Base-by-base conservation (phyloP, 2,888 invertebrate species). In the Chymomyza caudatula region DNA sequence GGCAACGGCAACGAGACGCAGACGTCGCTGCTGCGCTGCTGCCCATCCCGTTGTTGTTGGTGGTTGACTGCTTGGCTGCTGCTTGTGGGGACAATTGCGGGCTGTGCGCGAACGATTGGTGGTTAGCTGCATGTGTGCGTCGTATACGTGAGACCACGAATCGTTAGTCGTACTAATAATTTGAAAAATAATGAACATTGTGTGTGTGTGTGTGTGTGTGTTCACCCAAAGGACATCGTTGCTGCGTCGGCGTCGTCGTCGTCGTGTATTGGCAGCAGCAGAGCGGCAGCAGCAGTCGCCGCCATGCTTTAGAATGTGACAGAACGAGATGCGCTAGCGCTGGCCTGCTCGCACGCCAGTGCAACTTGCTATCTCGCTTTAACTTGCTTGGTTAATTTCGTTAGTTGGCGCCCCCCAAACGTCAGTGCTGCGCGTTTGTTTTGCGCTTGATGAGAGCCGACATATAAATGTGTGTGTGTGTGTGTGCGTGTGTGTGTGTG, bases 121-220 rank as follows among this genome's bases (percentile, higher is more conserved):
- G 81, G 81, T 81, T 81, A 77, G 65, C 59, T 44, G 42, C 65
- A 37, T 29, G 43, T 54, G 57, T 62, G 58, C 67, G 56, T 65
- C 60, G 63, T 53, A 64, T 66, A 19, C 67, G 59, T 54, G 71
- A 82, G 87, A 87, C 87, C 86, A 86, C 87, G 86, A 87, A 84
- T 86, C 84, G 86, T 86, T 85, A 85, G 86, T 78, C 86, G 80
- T 85, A 85, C 87, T 87, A 87, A 86, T 87, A 87, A 87, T 86
- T 83, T 81, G 80, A 75, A 86, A 85, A 83, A 86, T 87, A 87
- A 87, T 86, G 83, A 83, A 85, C 76, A 81, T 76, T 63, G 52
- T 29, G 37, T 15, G 61, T 61, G 59, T 53, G 43, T 49, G 49
- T 58, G 60, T 55, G 22, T 49, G 59, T 15, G 52, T 56, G 52